Evolutionary conservation across 1,140 invertebrate species (phyloP).

Genomic region (Cydia amplana): DNA sequence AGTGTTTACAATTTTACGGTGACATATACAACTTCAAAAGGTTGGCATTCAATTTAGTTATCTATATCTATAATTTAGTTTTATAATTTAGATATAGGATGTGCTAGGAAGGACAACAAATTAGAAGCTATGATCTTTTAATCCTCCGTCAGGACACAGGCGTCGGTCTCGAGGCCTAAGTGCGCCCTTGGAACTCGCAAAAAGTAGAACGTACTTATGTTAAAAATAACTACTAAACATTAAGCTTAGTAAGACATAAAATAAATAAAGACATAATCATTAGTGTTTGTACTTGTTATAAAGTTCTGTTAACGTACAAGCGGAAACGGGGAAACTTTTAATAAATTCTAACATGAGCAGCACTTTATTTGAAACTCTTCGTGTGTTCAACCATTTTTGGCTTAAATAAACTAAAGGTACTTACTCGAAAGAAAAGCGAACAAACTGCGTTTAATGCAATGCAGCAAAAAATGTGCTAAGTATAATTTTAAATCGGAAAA

Average conservation of each 20-base stretch:
- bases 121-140: too few species aligned
- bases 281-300: conserved; percentile 11
- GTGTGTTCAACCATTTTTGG: not conserved
- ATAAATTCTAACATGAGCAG: conserved; percentile 9
- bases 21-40: too few species aligned
- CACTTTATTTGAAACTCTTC: conserved; percentile 1
- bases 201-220: too few species aligned
- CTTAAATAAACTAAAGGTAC: not conserved
- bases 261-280: not conserved
- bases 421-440: not conserved
- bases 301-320: not conserved
- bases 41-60: too few species aligned
- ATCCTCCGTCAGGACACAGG: too few species aligned
- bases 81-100: too few species aligned
- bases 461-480: not conserved
- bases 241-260: not conserved
- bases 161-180: too few species aligned
- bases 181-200: too few species aligned
- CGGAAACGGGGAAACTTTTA: not conserved
- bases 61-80: too few species aligned
- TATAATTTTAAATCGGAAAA: not conserved
- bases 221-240: too few species aligned
- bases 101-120: too few species aligned
- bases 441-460: not conserved
- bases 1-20: too few species aligned